Conservation (phyloP, 2,797 vertebrate species). For the Catharus ustulatus region DNA sequence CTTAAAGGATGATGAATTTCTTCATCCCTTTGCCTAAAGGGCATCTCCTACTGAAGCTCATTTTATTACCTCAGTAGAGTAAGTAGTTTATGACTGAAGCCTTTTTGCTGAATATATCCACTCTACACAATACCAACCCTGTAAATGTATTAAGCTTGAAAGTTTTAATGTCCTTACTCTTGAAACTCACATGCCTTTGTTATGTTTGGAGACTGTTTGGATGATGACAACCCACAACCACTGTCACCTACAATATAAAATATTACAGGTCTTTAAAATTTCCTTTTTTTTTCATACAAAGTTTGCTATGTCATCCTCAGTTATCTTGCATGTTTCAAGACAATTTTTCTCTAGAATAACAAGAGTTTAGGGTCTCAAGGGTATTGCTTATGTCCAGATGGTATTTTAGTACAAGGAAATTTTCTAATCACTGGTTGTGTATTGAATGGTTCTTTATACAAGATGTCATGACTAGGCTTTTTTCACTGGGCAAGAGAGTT, state of each 20-base stretch:
- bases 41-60: not conserved
- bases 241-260: not conserved
- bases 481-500: not conserved
- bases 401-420: not conserved
- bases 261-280: not conserved
- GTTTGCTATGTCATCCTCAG: not conserved
- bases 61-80: not conserved
- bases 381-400: not conserved
- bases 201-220: not conserved
- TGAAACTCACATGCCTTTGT: not conserved
- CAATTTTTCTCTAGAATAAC: not conserved
- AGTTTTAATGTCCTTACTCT: not conserved
- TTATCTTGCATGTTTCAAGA: not conserved
- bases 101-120: not conserved
- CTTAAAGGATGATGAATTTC: not conserved
- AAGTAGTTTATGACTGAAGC: not conserved
- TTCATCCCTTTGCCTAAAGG: not conserved
- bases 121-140: not conserved
- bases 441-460: not conserved
- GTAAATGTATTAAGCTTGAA: not conserved
- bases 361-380: not conserved
- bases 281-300: not conserved
- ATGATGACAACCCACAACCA: not conserved
- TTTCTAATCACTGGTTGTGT: not conserved
- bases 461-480: not conserved